Conservation (phyloP, 2,797 vertebrate genomes). For the Gallirallus australis region DNA sequence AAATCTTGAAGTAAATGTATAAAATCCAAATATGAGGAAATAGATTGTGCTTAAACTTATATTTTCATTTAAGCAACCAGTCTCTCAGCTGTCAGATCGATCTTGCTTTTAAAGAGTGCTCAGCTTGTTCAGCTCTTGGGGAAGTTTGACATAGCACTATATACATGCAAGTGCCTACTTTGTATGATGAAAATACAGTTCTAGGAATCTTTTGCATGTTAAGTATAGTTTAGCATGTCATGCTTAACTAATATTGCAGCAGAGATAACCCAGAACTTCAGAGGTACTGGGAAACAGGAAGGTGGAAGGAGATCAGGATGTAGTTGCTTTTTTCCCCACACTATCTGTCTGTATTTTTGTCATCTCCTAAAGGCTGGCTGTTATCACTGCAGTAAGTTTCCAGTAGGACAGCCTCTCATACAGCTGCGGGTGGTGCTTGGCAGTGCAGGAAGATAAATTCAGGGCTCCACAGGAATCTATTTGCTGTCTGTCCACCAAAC, state of each 20-base stretch:
- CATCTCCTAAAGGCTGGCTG: not conserved
- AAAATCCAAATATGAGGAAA: not conserved
- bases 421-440: accelerated
- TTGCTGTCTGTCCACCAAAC: not conserved
- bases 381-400: not conserved
- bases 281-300: not conserved
- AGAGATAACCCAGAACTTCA: not conserved
- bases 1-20: not conserved
- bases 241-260: not conserved
- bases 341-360: not conserved
- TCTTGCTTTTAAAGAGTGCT: not conserved
- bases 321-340: not conserved
- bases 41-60: not conserved
- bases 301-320: not conserved
- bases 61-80: not conserved
- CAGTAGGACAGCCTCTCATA: not conserved
- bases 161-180: not conserved
- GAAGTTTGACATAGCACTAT: not conserved
- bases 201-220: not conserved
- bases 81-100: not conserved
- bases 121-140: not conserved
- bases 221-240: not conserved
- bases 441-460: not conserved
- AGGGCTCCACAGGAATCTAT: accelerated
- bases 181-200: not conserved